Evolutionary conservation across 2,888 invertebrate species (phyloP), one percentile per base, ranked within the genome.

Genomic region (Suillia variegata): DNA sequence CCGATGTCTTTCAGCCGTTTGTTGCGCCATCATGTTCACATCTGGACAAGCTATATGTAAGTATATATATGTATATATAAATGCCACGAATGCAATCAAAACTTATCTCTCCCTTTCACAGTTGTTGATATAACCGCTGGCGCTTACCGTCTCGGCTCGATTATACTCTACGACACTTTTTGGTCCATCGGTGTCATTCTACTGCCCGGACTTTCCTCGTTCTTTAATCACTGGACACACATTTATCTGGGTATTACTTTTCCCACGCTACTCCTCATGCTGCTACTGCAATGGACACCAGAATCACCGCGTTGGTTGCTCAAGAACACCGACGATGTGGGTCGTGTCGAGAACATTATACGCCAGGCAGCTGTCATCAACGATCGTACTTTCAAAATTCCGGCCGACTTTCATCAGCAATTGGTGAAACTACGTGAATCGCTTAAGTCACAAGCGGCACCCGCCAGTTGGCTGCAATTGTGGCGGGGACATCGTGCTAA

Each of bases 291-390:
- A 65, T 83, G 81, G 82, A 82, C 83, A 13, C 83, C 84, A 1
- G 83, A 84, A 21, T 81, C 83, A n/a, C 83, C 83, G 0, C 75
- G 81, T 15, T 84, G 84, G 84, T 67, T 82, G 13, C 68, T 84
- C 2, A 73, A 76, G 6, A 76, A 75, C 56, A 79, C 77, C 47
- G 74, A 70, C 0, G 69, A 75, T 24, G 67, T 80, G 3, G 68
- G 74, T n/a, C 70, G 75, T 42, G 82, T 80, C 3, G 79, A 81
- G 66, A 58, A 68, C 26, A 79, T 82, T 4, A 63, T 84, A 34
- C 70, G 81, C 0, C 63, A 78, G 17, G 81, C 80, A 0, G 80
- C 80, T 1, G 63, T 69, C 34, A 79, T 80, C 13, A 84, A 84
- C 68, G 79, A 81, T 61, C 74, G 78, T 22, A 62, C 65, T 10